phyloP scores from a whole-genome alignment of 1,140 invertebrate species.

The Drosophila kohkoa region DNA sequence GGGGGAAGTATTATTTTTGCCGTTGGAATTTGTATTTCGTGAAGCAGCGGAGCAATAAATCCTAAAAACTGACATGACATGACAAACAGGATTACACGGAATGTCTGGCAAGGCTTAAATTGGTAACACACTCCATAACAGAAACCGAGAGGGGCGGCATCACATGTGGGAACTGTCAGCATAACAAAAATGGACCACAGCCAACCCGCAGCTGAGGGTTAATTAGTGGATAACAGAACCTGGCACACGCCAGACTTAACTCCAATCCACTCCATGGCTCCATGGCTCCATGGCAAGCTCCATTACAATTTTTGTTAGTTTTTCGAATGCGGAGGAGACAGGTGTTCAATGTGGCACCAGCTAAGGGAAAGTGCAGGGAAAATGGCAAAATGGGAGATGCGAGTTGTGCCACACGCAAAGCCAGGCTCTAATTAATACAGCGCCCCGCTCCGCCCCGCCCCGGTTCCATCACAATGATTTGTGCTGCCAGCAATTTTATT shows the following conservation, averaged over 20 bases:
- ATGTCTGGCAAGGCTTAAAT: slow-evolving; percentile 76
- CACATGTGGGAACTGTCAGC: slow-evolving; percentile 56
- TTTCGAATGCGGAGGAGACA: slow-evolving; percentile 54
- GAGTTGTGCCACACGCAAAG: slow-evolving; percentile 49
- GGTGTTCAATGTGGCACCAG: slow-evolving; percentile 41
- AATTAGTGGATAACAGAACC: slow-evolving; percentile 76
- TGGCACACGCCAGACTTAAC: slow-evolving; percentile 21
- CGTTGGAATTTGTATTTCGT: slow-evolving; percentile 64
- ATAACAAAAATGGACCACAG: slow-evolving; percentile 54
- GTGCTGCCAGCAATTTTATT: slow-evolving; percentile 41
- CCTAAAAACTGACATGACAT: slow-evolving; percentile 84
- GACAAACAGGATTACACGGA: slow-evolving; percentile 83
- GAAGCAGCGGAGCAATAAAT: slow-evolving; percentile 72
- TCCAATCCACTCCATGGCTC: not conserved
- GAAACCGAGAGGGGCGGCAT: not conserved
- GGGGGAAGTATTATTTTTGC: slow-evolving; percentile 47
- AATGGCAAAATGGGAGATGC: not conserved
- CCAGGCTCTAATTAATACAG: slow-evolving; percentile 68
- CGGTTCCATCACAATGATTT: slow-evolving; percentile 29
- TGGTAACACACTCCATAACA: slow-evolving; percentile 70
- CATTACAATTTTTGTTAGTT: slow-evolving; percentile 79
- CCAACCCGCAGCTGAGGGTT: slow-evolving; percentile 69
- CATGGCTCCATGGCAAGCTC: slow-evolving; percentile 31
- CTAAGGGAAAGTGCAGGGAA: not conserved
- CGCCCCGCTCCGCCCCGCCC: not conserved